These are phyloP conservation scores for Autographa pulchrina DNA, from an alignment of 2,888 invertebrate species.

Conservation along the genomic window DNA sequence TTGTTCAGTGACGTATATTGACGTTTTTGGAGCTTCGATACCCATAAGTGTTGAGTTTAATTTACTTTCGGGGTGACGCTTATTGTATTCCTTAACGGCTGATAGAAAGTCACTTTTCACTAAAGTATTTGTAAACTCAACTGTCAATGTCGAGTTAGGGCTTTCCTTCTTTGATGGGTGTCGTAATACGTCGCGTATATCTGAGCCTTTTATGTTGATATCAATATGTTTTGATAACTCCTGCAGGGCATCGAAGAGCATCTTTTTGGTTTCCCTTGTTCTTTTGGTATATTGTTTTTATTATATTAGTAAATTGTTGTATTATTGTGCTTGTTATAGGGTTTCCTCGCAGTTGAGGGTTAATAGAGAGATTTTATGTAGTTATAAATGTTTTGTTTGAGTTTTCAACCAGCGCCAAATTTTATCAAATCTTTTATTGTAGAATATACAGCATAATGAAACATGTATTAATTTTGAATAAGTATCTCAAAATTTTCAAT, in stretches of 20 bases:
- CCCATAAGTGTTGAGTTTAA: neutral
- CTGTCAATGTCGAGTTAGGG: neutral
- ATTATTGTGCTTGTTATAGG: neutral
- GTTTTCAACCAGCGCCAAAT: neutral
- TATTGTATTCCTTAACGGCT: conserved; percentile 10
- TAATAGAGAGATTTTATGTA: too few relatives aligned
- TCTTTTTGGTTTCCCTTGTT: neutral
- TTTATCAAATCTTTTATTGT: too few relatives aligned
- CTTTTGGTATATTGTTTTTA: neutral
- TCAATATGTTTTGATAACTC: conserved; percentile 10
- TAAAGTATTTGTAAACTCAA: conserved; percentile 12
- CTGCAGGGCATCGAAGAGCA: neutral
- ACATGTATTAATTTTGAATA: too few relatives aligned
- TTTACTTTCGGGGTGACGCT: neutral
- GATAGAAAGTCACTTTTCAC: conserved; percentile 5
- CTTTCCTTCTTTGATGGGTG: conserved; percentile 11
- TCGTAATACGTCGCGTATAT: conserved; percentile 9
- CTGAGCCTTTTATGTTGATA: neutral
- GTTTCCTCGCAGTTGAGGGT: too few relatives aligned
- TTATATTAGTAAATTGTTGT: neutral
- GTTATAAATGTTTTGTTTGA: neutral
- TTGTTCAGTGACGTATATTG: conserved; percentile 1
- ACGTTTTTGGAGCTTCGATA: neutral
- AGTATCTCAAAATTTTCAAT: too few relatives aligned
- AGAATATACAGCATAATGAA: too few relatives aligned